These are phyloP conservation scores for Myxocyprinus asiaticus DNA, from an alignment of 2,113 vertebrate genomes.

Conservation along the genomic window DNA sequence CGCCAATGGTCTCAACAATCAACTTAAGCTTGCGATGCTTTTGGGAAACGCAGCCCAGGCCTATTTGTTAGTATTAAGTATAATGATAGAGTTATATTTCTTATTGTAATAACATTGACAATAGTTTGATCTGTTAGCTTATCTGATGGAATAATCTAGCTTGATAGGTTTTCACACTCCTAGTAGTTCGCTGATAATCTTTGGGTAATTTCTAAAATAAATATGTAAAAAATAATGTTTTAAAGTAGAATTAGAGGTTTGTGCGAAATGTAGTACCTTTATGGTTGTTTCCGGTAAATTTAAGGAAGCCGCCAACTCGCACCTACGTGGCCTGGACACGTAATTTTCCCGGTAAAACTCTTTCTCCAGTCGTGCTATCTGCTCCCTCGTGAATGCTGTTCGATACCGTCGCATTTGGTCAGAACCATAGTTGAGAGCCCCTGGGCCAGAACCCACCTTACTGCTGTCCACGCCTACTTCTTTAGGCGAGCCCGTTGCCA, in stretches of 20 bases:
- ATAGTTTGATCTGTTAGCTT: too few species aligned
- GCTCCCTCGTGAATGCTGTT: conserved; percentile 96
- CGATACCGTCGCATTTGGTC: conserved; percentile 97
- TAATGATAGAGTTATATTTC: not conserved
- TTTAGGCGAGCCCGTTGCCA: conserved; percentile 76
- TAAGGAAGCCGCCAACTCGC: conserved; percentile 92
- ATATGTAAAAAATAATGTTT: too few species aligned
- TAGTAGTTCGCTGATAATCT: not conserved
- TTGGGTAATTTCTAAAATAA: not conserved
- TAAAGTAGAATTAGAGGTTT: too few species aligned
- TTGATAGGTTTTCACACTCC: too few species aligned
- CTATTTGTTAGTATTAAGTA: too few species aligned
- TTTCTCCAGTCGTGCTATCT: conserved; percentile 94
- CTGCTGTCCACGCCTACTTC: conserved; percentile 70
- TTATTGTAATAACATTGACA: not conserved
- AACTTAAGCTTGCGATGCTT: too few species aligned
- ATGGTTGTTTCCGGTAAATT: conserved; percentile 98
- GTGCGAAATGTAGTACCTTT: conserved; percentile 78
- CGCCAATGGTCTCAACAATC: too few species aligned
- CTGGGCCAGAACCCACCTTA: conserved; percentile 73
- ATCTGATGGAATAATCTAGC: too few species aligned
- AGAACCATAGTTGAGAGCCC: conserved; percentile 84
- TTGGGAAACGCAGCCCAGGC: too few species aligned
- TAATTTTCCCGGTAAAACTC: conserved; percentile 99
- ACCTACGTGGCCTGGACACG: conserved; percentile 93